Conservation (phyloP, 2,797 vertebrate genomes). For the Pseudochaenichthys georgianus region DNA sequence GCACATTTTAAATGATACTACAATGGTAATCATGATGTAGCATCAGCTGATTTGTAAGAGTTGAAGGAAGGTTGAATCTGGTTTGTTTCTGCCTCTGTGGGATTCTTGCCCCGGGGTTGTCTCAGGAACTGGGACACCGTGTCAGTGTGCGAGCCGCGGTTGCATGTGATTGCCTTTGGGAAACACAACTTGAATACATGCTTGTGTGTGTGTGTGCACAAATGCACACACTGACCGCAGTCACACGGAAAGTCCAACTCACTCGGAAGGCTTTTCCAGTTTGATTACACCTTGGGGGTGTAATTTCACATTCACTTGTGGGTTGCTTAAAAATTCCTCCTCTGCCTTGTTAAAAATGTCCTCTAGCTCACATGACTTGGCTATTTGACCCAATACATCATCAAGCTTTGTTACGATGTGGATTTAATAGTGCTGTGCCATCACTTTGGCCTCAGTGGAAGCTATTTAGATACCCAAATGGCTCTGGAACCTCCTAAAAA, state of each 20-base stretch:
- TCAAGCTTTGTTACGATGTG: constrained; percentile 40
- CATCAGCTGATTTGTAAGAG: constrained; percentile 40
- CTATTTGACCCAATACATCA: constrained; percentile 35
- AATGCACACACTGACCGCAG: constrained; percentile 50
- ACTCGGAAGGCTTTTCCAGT: constrained; percentile 64
- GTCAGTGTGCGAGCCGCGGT: constrained; percentile 49
- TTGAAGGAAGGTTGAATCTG: constrained; percentile 36
- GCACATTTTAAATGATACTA: constrained; percentile 21
- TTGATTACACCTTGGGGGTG: constrained; percentile 62
- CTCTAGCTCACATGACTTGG: constrained; percentile 34
- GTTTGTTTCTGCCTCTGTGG: constrained; percentile 36
- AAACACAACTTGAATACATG: constrained; percentile 52
- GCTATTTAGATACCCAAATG: neutral
- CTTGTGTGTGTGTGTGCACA: constrained; percentile 35
- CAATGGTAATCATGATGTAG: constrained; percentile 4
- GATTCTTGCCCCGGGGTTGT: constrained; percentile 50
- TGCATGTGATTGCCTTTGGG: constrained; percentile 57
- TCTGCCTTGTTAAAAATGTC: constrained; percentile 62
- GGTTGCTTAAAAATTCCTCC: constrained; percentile 56
- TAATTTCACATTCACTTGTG: constrained; percentile 70
- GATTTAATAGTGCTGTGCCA: constrained; percentile 20
- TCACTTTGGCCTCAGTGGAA: neutral
- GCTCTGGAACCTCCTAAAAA: neutral
- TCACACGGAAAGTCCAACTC: constrained; percentile 72
- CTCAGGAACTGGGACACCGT: constrained; percentile 70